A percentile compares a stretch with the other conserved stretches of the same genome.
phyloP scores from a whole-genome alignment of 2,888 invertebrate species.

The Meloe dianella region DNA sequence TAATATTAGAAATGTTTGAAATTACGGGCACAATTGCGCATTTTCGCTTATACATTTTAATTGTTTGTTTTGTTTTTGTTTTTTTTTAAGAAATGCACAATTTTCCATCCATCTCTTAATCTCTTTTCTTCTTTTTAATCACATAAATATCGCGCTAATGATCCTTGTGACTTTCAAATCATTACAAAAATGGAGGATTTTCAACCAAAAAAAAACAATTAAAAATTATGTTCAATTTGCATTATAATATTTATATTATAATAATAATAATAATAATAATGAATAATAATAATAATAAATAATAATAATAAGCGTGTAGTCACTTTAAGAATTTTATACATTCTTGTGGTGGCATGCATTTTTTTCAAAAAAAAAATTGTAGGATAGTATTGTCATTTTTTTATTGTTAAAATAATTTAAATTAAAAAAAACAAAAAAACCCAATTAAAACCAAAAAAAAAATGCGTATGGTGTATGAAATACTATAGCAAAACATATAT shows the following conservation, averaged over 20 bases:
- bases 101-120: background rate
- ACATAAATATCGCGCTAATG: background rate
- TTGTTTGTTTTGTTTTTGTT: too few relatives aligned
- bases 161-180: background rate
- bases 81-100: too few relatives aligned
- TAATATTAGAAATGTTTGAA: constrained; percentile 33
- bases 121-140: background rate
- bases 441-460: background rate
- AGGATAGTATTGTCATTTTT: constrained; percentile 57
- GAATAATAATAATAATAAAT: background rate
- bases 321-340: constrained; percentile 33
- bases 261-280: constrained; percentile 15
- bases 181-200: background rate
- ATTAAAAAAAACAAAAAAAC: constrained; percentile 33
- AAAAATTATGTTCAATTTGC: background rate
- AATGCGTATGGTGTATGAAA: constrained; percentile 55
- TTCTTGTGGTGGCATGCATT: constrained; percentile 36
- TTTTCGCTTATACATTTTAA: constrained; percentile 25
- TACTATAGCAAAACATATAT: constrained; percentile 57
- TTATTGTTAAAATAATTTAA: constrained; percentile 55
- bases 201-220: background rate
- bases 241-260: constrained; percentile 14
- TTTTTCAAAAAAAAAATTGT: constrained; percentile 41
- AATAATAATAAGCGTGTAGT: constrained; percentile 21
- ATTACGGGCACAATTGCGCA: constrained; percentile 43